Conservation (phyloP, 2,888 invertebrate genomes). For the Branchipolynoe longqiensis region DNA sequence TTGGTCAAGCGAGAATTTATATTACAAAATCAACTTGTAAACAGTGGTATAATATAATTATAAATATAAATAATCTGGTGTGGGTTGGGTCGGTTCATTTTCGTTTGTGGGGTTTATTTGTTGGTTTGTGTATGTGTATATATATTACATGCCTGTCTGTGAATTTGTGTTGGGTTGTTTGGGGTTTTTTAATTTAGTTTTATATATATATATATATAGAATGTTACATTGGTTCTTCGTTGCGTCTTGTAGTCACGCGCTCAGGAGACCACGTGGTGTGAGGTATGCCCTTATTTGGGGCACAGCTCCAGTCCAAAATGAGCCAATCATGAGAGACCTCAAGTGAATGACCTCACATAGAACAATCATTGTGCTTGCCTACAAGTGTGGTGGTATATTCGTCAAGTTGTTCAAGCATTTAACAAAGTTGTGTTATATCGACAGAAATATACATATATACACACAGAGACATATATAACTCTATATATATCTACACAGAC, state of each 20-base stretch:
- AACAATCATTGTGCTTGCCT: conserved; percentile 46
- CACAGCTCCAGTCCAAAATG: neutral
- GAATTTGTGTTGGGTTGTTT: too few relatives aligned
- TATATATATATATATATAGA: too few relatives aligned
- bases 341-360: conserved; percentile 54
- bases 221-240: conserved; percentile 44
- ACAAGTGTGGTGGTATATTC: conserved; percentile 38
- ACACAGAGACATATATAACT: neutral
- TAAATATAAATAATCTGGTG: too few relatives aligned
- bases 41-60: too few relatives aligned
- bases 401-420: conserved; percentile 16
- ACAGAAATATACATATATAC: too few relatives aligned
- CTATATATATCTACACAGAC: conserved; percentile 8
- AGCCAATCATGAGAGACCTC: conserved; percentile 51
- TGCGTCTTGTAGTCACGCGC: conserved; percentile 6
- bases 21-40: too few relatives aligned
- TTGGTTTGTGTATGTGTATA: too few relatives aligned
- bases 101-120: too few relatives aligned
- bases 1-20: too few relatives aligned
- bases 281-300: conserved; percentile 37
- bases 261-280: conserved; percentile 37
- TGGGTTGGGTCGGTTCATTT: too few relatives aligned
- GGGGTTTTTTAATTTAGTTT: too few relatives aligned
- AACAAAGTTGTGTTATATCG: conserved; percentile 13
- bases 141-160: too few relatives aligned